Base-by-base conservation (phyloP, 2,888 invertebrate species). In the Creontiades dilutus region DNA sequence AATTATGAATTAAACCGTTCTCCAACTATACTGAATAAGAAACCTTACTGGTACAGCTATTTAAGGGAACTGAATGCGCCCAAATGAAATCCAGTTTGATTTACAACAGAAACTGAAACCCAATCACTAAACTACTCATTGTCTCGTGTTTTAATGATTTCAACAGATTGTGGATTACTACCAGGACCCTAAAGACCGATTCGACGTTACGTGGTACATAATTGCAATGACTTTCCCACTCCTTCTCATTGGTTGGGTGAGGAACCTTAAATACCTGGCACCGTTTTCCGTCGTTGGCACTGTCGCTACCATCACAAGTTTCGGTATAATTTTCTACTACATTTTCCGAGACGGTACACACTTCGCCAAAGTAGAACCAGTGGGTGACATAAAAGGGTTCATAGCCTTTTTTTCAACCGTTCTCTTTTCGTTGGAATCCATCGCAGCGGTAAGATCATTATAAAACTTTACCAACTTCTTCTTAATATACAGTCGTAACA, bases 371-470 rank as follows among this genome's bases (percentile, higher is more conserved):
- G 96, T 0, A 90, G 94, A 94, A 4, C 94, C 95, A 0, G 94
- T 96, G 86, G 97, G 96, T 0, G 94, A 95, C 13, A 93, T 96
- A 0, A 93, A 94, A 55, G 95, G 96, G 87, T 96, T 98, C 92
- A 99, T 99, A 0, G 94, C 99, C 0, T 99, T 97, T 94, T 98
- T 99, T 93, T 99, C 99, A 75, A 99, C 98, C 0, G 99, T 98
- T 0, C 94, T 99, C 84, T 99, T 98, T 93, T 98, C 99, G 0
- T 95, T 99, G 92, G 99, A 99, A 94, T 98, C 98, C 87, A 98
- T 99, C 92, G 97, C 97, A 88, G 96, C 97, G 93, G 97, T 97
- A 93, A 95, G 96, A 52, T 14, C 11, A 52, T 4, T 16, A 57
- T 19, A 2, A 57, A 57, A 4, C 37, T 4, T 4, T 37, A 37